Conservation (phyloP, 1,140 invertebrate genomes). For the Tetragnatha versicolor region DNA sequence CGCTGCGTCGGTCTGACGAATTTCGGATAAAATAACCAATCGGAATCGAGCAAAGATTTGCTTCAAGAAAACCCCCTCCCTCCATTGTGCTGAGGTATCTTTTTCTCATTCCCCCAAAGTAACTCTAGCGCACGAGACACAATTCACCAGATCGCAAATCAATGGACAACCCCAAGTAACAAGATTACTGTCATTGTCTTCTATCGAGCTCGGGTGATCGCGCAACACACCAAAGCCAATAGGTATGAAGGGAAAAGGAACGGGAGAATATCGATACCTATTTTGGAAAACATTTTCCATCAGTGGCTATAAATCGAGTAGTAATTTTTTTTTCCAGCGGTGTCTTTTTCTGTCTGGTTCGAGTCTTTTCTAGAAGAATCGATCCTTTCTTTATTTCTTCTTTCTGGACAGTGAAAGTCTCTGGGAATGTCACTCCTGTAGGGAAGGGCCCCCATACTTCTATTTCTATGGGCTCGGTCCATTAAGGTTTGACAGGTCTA, state of each 20-base stretch:
- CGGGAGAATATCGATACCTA: conserved; percentile 26
- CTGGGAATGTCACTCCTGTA: no score
- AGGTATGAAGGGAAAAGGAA: not conserved
- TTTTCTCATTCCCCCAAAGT: no score
- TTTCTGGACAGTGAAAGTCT: no score
- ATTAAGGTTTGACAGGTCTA: conserved; percentile 36
- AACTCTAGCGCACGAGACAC: no score
- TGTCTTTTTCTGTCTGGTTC: not conserved
- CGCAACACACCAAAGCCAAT: not conserved
- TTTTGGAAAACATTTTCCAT: conserved; percentile 51
- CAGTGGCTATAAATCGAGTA: conserved; percentile 26
- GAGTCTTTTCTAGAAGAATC: no score
- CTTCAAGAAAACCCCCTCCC: no score
- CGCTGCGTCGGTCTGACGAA: no score
- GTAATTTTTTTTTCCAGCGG: not conserved
- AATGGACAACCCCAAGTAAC: conserved; percentile 15
- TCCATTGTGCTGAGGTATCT: no score
- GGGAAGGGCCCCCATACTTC: no score
- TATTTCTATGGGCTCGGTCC: conserved; percentile 24
- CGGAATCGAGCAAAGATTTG: no score
- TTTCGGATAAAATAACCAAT: no score
- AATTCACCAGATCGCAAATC: conserved; percentile 31
- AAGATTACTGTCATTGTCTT: conserved; percentile 39
- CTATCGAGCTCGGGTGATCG: not conserved
- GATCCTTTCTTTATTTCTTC: conserved; percentile 21